Base-by-base conservation (phyloP, 2,888 invertebrate genomes). In the Cynaeus angustus region DNA sequence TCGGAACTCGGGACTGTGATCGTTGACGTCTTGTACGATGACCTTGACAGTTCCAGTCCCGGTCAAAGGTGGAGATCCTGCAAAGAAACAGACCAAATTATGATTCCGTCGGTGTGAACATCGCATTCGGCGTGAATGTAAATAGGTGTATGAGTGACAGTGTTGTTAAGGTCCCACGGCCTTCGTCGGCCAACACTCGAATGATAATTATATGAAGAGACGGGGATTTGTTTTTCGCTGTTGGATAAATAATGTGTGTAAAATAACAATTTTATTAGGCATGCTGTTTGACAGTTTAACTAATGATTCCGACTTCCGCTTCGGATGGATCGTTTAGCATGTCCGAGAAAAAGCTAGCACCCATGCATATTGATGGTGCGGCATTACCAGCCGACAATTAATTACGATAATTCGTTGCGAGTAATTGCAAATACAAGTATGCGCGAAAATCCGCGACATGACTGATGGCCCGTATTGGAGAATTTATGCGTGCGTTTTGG, bases 1-100 rank as follows among this genome's bases (percentile, higher is more conserved):
- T 78, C 91, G 92, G 84, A 98, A 98, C 78, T 92, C 91, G 0
- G 98, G 98, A 75, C 92, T 91, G 83, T 97, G 96, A 83, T 98
- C 98, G 84, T 98, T 98, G 66, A 96, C 93, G 84, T 98, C 98
- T 86, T 96, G 94, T 7, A 98, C 97, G 61, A 94, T 88, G 68
- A 98, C 92, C 79, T 91, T 91, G 0, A 98, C 94, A 53, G 94
- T 93, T 38, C 97, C 97, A 3, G 97, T 94, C 53, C 98, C 97
- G 1, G 97, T 97, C 66, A 97, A 86, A 1, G 97, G 94, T 12
- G 97, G 97, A 13, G 94, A 94, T 66, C 97, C 97, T 95, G 88
- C 45, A 89, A 33, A 33, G 33, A 33, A 33, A 33, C 33, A n/a
- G n/a, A 9, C 33, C 38, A 48, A 48, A n/a, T 69, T 59, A 53